A percentile compares a stretch with the other conserved stretches of the same genome.
These are phyloP conservation scores for Vesta saturnalis DNA, from an alignment of 2,888 invertebrate genomes.

Conservation along the genomic window DNA sequence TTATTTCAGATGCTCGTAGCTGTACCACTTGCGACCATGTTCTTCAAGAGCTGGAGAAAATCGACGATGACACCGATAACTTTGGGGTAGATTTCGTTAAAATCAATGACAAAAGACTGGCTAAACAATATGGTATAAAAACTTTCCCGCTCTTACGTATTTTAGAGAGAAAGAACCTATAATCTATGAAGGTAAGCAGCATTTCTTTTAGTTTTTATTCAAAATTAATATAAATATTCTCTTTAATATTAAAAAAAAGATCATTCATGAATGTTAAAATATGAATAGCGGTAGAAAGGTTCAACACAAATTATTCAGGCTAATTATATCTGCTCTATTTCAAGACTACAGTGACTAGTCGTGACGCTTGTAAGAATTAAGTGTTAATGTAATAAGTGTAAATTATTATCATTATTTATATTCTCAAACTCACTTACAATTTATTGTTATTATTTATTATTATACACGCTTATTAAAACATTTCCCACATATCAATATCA, in stretches of 20 bases:
- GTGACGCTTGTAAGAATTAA: slow-evolving; percentile 5
- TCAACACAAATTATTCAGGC: not conserved
- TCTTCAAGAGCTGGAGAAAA: slow-evolving; percentile 90
- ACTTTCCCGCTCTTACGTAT: slow-evolving; percentile 97
- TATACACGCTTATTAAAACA: not conserved
- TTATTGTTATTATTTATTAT: not conserved
- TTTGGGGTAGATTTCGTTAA: slow-evolving; percentile 96
- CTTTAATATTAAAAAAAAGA: not conserved
- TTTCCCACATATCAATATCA: too few relatives aligned
- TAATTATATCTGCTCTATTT: slow-evolving; percentile 13
- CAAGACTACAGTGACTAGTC: not conserved
- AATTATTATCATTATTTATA: not conserved
- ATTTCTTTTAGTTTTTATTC: not conserved
- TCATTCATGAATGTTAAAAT: slow-evolving; percentile 3
- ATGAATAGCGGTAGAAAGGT: not conserved
- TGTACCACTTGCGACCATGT: slow-evolving; percentile 93
- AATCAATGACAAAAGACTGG: slow-evolving; percentile 95
- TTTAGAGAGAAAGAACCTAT: slow-evolving; percentile 97
- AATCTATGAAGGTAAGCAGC: slow-evolving; percentile 91
- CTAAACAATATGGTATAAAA: slow-evolving; percentile 95
- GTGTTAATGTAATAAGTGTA: not conserved
- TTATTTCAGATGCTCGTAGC: slow-evolving; percentile 84
- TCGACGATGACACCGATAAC: slow-evolving; percentile 94
- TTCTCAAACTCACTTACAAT: not conserved
- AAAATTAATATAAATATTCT: not conserved